A percentile compares a stretch with the other conserved stretches of the same genome.
phyloP scores from a whole-genome alignment of 2,797 vertebrate species.

The Chelmon rostratus region DNA sequence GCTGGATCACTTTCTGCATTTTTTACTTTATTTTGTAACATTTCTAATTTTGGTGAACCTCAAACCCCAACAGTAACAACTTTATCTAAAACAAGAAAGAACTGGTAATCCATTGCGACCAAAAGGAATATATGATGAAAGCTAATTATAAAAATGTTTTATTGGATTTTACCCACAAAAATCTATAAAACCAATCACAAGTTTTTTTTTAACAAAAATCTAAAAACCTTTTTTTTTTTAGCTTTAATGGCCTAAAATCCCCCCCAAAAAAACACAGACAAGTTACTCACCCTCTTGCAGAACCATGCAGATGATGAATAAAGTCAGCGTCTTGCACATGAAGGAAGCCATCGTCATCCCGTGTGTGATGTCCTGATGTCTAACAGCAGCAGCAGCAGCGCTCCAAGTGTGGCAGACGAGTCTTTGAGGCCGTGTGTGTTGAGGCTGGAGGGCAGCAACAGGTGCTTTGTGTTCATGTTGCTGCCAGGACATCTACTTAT shows the following conservation, averaged over 20 bases:
- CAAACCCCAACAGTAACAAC: not conserved
- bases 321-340: constrained; percentile 61
- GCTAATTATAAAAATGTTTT: not conserved
- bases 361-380: constrained; percentile 20
- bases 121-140: not conserved
- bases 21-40: not conserved
- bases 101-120: not conserved
- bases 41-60: not conserved
- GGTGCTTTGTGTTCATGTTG: constrained; percentile 78
- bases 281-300: constrained; percentile 88
- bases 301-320: constrained; percentile 82
- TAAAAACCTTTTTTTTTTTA: not conserved
- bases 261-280: not conserved
- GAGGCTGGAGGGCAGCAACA: constrained; percentile 67
- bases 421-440: constrained; percentile 13
- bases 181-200: not conserved
- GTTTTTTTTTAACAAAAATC: not conserved
- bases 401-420: not conserved
- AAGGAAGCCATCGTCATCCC: constrained; percentile 69
- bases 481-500: constrained; percentile 73
- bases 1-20: not conserved
- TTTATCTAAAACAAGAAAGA: not conserved
- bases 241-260: not conserved
- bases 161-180: not conserved
- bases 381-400: constrained; percentile 26